Percentiles rank a stretch among this genome's conserved stretches.
phyloP scores from a whole-genome alignment of 2,888 invertebrate species.

The Drosophila meridionalis region DNA sequence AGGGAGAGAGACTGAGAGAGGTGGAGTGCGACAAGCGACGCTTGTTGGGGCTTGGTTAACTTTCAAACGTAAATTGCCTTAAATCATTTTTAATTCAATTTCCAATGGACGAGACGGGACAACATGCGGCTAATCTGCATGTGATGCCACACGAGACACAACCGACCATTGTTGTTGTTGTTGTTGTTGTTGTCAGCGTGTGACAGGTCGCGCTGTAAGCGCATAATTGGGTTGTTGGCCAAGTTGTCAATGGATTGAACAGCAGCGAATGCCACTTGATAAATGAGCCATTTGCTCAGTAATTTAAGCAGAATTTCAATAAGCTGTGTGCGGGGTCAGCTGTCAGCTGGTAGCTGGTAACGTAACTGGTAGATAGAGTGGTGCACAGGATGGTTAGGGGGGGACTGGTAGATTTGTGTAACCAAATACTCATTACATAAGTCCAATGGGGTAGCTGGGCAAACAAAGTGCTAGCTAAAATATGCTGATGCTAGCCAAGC shows the following conservation, averaged over 20 bases:
- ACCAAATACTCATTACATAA: conserved; percentile 80
- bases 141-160: conserved; percentile 10
- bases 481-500: conserved; percentile 70
- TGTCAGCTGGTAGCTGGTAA: conserved; percentile 26
- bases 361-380: conserved; percentile 12
- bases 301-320: conserved; percentile 78
- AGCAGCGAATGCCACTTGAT: conserved; percentile 62
- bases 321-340: conserved; percentile 44
- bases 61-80: conserved; percentile 63
- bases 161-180: conserved; percentile 15
- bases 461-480: conserved; percentile 61
- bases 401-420: conserved; percentile 64
- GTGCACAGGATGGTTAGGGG: conserved; percentile 1
- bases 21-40: background rate
- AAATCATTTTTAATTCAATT: conserved; percentile 80
- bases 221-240: conserved; percentile 63
- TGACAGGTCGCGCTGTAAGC: conserved; percentile 53
- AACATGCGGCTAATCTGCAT: conserved; percentile 54
- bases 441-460: conserved; percentile 53
- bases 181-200: conserved; percentile 43
- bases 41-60: conserved; percentile 27
- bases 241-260: conserved; percentile 62
- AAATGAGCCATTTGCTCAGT: conserved; percentile 79
- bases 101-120: conserved; percentile 38
- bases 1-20: background rate